Evolutionary conservation across 2,888 invertebrate species (phyloP).

Genomic region (Drosophila maculinotata): DNA sequence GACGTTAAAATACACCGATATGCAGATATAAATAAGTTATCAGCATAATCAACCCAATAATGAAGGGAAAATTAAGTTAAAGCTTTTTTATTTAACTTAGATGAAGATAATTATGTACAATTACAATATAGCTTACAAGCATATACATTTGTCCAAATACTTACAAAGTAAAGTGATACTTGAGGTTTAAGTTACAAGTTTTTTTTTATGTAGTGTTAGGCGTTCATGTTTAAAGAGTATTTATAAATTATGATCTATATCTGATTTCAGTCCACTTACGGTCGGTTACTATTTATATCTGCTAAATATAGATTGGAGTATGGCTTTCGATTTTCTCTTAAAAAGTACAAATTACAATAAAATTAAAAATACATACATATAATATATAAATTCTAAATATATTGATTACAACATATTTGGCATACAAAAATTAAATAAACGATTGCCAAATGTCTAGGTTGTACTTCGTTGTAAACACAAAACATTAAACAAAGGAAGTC

Average conservation of each 20-base stretch:
- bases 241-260: not conserved
- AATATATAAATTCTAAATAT: not conserved
- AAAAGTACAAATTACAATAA: too few species aligned
- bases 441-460: not conserved
- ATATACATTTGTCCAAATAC: too few species aligned
- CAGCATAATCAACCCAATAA: too few species aligned
- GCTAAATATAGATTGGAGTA: not conserved
- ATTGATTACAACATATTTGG: not conserved
- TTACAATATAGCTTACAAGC: too few species aligned
- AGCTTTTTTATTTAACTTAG: too few species aligned
- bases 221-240: not conserved
- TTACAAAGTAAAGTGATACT: too few species aligned
- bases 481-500: not conserved
- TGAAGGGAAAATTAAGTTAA: not conserved
- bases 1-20: slow-evolving; percentile 1
- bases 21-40: not conserved
- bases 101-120: too few species aligned
- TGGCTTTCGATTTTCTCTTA: too few species aligned
- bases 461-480: not conserved
- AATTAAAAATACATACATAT: too few species aligned
- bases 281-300: not conserved
- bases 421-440: not conserved
- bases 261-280: not conserved
- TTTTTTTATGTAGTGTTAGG: too few species aligned
- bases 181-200: too few species aligned